Base-by-base conservation (phyloP, 2,888 invertebrate genomes). In the Laspeyria flexula region DNA sequence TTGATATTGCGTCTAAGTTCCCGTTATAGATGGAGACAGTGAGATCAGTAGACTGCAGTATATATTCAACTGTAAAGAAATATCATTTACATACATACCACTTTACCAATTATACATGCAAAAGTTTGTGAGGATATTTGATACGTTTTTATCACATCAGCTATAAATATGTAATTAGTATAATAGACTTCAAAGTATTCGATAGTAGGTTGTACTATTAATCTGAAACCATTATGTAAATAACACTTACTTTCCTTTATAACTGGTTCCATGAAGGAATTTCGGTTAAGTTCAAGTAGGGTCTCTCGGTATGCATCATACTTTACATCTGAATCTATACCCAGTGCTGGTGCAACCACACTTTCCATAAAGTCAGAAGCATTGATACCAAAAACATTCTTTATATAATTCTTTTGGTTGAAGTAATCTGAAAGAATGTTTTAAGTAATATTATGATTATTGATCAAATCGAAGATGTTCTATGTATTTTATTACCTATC, bases 1-100 rank as follows among this genome's bases (percentile, higher is more conserved):
- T 96, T 29, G 96, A 96, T 60, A 97, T 96, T n/a, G 97, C 94
- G 80, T 98, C 97, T 64, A 97, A 88, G 75, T 97, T 97, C 1
- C 96, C 97, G 59, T 95, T 96, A 75, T 95, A 95, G 0, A 97
- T 95, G 13, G 94, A 92, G 0, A 97, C 94, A 30, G 90, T 88
- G 4, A 96, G 72, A 9, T 92, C 77, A 0, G 96, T 96, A 49
- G 92, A 92, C 63, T 94, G 93, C 3, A 97, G 87, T 43, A 96
- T 84, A 42, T 90, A 72, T 80, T 96, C 95, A 60, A 96, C 96
- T 95, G 84, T 45, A 93, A 85, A 52, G 56, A 60, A 7, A 25
- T 18, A n/a, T n/a, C n/a, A n/a, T n/a, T n/a, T n/a, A n/a, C n/a
- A n/a, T n/a, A n/a, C n/a, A n/a, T n/a, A n/a, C n/a, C n/a, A n/a